Conservation (phyloP, 1,140 invertebrate species). For the Ectropis grisescens region DNA sequence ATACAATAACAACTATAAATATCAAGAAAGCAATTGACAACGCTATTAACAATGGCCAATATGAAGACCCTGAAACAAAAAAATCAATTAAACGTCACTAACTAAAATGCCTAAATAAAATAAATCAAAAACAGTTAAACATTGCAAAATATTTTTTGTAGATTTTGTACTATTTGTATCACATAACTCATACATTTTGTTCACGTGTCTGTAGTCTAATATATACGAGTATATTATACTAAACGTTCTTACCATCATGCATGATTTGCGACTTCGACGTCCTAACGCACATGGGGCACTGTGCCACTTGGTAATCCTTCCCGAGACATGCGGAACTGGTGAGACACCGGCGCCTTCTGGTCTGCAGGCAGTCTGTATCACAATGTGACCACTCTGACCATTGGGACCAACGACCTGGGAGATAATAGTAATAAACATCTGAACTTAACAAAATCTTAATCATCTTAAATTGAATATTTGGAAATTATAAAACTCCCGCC, state of each 20-base stretch:
- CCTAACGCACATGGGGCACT: slow-evolving; percentile 51
- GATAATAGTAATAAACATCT: background rate
- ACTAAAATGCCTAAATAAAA: background rate
- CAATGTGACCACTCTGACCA: slow-evolving; percentile 93
- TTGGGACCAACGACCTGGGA: slow-evolving; percentile 79
- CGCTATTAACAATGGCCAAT: slow-evolving; percentile 50
- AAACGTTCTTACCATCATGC: slow-evolving; percentile 41
- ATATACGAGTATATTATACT: too few relatives aligned
- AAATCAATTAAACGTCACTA: background rate
- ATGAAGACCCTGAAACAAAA: slow-evolving; percentile 42
- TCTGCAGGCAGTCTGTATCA: slow-evolving; percentile 86
- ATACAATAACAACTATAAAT: slow-evolving; percentile 48
- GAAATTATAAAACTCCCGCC: background rate
- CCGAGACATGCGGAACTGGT: slow-evolving; percentile 70
- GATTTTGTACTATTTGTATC: too few relatives aligned
- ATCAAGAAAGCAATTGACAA: slow-evolving; percentile 51
- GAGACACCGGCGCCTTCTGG: slow-evolving; percentile 82
- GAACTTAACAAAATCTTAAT: background rate
- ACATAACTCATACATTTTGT: too few relatives aligned
- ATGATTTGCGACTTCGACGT: slow-evolving; percentile 50
- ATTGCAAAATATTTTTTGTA: too few relatives aligned
- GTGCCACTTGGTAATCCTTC: slow-evolving; percentile 49
- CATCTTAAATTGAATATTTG: too few relatives aligned
- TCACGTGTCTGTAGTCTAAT: too few relatives aligned
- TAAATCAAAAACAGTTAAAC: slow-evolving; percentile 2